Evolutionary conservation across 1,140 invertebrate genomes (phyloP).

Genomic region (Cepaea nemoralis): DNA sequence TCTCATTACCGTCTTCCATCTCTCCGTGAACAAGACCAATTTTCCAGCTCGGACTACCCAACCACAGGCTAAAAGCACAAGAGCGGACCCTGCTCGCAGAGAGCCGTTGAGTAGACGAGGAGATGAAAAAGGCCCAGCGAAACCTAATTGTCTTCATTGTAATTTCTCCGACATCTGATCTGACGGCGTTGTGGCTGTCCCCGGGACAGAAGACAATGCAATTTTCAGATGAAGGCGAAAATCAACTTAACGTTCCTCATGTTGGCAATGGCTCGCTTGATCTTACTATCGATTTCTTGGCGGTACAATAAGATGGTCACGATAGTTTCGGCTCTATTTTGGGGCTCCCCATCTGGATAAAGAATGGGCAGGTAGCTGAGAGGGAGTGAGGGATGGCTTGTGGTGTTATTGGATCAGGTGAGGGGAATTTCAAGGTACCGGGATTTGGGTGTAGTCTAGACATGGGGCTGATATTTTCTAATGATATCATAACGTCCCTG

Average conservation of each 20-base stretch:
- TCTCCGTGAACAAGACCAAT: background rate
- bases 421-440: no score
- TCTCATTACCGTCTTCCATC: background rate
- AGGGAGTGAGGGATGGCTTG: background rate
- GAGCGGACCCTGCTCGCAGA: background rate
- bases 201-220: slow-evolving; percentile 35
- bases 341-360: background rate
- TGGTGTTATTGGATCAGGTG: no score
- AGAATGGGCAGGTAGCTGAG: background rate
- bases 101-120: background rate
- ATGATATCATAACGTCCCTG: no score
- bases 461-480: no score
- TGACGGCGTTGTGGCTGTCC: slow-evolving; percentile 17
- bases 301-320: background rate
- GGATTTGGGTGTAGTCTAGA: no score
- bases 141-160: slow-evolving; percentile 42
- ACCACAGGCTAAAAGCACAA: slow-evolving; percentile 4
- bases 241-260: slow-evolving; percentile 34
- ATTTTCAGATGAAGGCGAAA: slow-evolving; percentile 36
- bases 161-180: slow-evolving; percentile 38
- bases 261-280: slow-evolving; percentile 38
- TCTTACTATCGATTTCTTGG: slow-evolving; percentile 32
- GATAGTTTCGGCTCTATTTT: background rate
- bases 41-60: background rate
- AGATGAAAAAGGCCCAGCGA: background rate